These are phyloP conservation scores for Caenorhabditis afra DNA, from an alignment of 2,888 invertebrate genomes.

Conservation along the genomic window DNA sequence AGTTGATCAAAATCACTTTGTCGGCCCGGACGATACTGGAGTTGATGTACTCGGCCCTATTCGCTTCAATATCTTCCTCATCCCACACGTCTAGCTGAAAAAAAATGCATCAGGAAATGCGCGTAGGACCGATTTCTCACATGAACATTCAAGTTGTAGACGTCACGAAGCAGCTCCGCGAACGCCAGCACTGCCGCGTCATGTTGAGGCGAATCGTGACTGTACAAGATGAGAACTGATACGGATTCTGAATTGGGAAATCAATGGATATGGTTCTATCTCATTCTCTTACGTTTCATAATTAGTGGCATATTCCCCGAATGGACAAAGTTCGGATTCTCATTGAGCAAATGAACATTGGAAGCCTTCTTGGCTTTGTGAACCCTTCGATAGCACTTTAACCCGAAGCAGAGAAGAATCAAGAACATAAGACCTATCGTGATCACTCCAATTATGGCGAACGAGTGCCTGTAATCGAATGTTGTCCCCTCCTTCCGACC, in stretches of 20 bases:
- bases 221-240: slow-evolving; percentile 77
- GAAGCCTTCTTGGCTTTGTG: slow-evolving; percentile 22
- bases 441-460: slow-evolving; percentile 7
- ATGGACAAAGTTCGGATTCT: slow-evolving; percentile 16
- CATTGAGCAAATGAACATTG: slow-evolving; percentile 26
- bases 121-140: slow-evolving; percentile 43
- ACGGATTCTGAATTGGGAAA: slow-evolving; percentile 53
- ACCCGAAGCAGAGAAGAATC: slow-evolving; percentile 4
- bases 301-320: slow-evolving; percentile 40
- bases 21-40: slow-evolving; percentile 75
- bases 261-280: not conserved
- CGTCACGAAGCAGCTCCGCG: slow-evolving; percentile 75
- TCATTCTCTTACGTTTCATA: slow-evolving; percentile 33
- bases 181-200: slow-evolving; percentile 77
- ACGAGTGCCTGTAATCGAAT: slow-evolving; percentile 33
- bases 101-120: slow-evolving; percentile 15
- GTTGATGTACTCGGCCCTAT: slow-evolving; percentile 77
- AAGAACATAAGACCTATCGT: slow-evolving; percentile 2
- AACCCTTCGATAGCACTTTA: slow-evolving; percentile 22
- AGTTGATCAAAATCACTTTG: slow-evolving; percentile 78
- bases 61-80: slow-evolving; percentile 75
- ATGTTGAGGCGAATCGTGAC: slow-evolving; percentile 77
- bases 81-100: slow-evolving; percentile 78
- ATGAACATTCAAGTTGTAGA: slow-evolving; percentile 74
- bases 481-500: not conserved